Conservation (phyloP, 2,888 invertebrate genomes). For the Drosophila picticornis region DNA sequence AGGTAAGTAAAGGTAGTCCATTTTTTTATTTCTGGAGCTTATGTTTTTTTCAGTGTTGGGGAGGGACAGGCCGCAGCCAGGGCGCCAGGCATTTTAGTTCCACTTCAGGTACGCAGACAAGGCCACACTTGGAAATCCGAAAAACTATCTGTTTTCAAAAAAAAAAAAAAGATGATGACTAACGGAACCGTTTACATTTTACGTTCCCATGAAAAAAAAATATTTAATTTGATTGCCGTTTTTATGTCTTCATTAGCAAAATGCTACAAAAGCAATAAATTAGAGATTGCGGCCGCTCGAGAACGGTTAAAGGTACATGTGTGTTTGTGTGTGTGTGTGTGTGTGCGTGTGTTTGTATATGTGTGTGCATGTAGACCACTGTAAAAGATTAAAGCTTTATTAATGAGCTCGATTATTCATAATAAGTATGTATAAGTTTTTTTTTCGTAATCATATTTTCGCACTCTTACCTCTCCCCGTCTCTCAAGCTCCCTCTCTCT, state of each 20-base stretch:
- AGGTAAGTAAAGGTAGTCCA: neutral
- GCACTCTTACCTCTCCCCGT: constrained; percentile 27
- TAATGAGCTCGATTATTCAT: constrained; percentile 78
- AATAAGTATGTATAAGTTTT: constrained; percentile 36
- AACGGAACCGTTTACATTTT: constrained; percentile 69
- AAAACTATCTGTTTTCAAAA: neutral
- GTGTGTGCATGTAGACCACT: constrained; percentile 3
- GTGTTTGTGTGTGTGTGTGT: neutral
- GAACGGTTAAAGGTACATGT: constrained; percentile 8
- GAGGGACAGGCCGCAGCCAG: constrained; percentile 23
- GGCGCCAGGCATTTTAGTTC: constrained; percentile 74
- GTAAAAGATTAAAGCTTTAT: constrained; percentile 73
- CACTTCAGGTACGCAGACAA: constrained; percentile 55
- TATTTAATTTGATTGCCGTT: constrained; percentile 80
- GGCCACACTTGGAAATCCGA: constrained; percentile 45
- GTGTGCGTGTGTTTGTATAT: neutral
- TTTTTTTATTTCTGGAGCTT: neutral
- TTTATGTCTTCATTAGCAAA: constrained; percentile 81
- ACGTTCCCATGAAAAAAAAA: constrained; percentile 75
- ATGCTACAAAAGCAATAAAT: constrained; percentile 75
- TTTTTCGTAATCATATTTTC: neutral
- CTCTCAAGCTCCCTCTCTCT: neutral
- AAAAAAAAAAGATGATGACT: constrained; percentile 53
- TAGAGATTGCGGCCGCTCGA: constrained; percentile 59
- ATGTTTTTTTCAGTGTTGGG: neutral